Base-by-base conservation (phyloP, 2,797 vertebrate genomes). In the Esox lucius region DNA sequence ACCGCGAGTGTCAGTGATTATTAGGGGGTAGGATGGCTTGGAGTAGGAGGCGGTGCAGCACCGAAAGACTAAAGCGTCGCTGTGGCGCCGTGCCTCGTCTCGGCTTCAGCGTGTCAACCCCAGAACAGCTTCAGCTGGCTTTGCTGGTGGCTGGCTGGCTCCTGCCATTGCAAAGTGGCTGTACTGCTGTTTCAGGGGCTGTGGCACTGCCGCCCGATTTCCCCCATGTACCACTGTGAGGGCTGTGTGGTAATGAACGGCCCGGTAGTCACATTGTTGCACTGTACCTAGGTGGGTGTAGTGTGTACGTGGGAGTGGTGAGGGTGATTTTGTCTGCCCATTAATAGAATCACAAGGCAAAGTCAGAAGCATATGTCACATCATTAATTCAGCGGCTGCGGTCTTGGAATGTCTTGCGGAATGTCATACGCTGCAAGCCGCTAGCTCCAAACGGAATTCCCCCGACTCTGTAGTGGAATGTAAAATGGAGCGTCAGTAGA, bases 1-100 rank as follows among this genome's bases (percentile, higher is more conserved):
- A 80, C 84, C 77, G 87, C n/a, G 82, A 88, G 86, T 83, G 81
- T 87, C 86, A 85, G 87, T 88, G 91, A 89, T 93, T 91, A 93
- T 93, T 92, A 91, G 77, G 70, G 87, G 87, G 84, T 85, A 80
- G 83, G 74, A 83, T 51, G 79, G 73, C 80, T 71, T 33, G 71
- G 68, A 75, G 76, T 22, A 70, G 77, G 70, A 73, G 24, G 74
- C 70, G 77, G 75, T 49, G 61, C 46, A 35, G 59, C 31, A 33
- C 42, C 35, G 53, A 56, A 68, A 33, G 73, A n/a, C 49, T 22
- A 56, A 59, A 71, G 70, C 51, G 72, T 78, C 70, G 61, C 61
- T 35, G 31, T 42, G 15, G 53, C n/a, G 78, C 80, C 42, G 67
- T 67, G 78, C 85, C 78, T 87, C 75, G 69, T 83, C 88, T 86